A percentile compares a stretch with the other conserved stretches of the same genome.
Conservation (phyloP, 2,888 invertebrate species). For the Napeogenes sylphis region DNA sequence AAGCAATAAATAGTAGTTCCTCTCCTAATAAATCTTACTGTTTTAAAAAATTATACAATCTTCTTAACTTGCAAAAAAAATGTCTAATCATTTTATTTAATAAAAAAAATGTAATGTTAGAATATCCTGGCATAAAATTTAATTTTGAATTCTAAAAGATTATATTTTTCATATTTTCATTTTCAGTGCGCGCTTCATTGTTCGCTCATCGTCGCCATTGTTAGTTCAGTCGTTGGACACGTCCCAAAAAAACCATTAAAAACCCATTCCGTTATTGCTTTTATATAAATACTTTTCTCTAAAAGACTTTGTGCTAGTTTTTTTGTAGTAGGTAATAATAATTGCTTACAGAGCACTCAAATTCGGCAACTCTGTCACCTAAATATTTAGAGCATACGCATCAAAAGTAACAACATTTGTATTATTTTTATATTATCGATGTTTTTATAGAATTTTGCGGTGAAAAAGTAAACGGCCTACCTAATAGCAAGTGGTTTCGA, state of each 20-base stretch:
- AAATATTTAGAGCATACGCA: too few relatives aligned
- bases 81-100: not conserved
- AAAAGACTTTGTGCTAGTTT: not conserved
- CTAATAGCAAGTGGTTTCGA: too few relatives aligned
- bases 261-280: slow-evolving; percentile 14
- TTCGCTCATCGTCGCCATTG: slow-evolving; percentile 16
- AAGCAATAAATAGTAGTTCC: too few relatives aligned
- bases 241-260: slow-evolving; percentile 21
- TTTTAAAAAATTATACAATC: too few relatives aligned
- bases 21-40: too few relatives aligned
- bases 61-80: too few relatives aligned
- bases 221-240: slow-evolving; percentile 19
- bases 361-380: too few relatives aligned
- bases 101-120: too few relatives aligned
- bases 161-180: slow-evolving; percentile 14
- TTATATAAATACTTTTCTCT: slow-evolving; percentile 9
- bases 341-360: not conserved
- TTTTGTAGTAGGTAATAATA: not conserved
- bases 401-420: too few relatives aligned
- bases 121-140: not conserved
- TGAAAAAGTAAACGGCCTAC: too few relatives aligned
- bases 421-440: too few relatives aligned
- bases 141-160: slow-evolving; percentile 6
- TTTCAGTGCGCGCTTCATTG: slow-evolving; percentile 10
- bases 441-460: too few relatives aligned